Percentiles rank a stretch among this genome's conserved stretches.
Evolutionary conservation across 2,797 vertebrate species (phyloP).

Genomic region (Chromis chromis): DNA sequence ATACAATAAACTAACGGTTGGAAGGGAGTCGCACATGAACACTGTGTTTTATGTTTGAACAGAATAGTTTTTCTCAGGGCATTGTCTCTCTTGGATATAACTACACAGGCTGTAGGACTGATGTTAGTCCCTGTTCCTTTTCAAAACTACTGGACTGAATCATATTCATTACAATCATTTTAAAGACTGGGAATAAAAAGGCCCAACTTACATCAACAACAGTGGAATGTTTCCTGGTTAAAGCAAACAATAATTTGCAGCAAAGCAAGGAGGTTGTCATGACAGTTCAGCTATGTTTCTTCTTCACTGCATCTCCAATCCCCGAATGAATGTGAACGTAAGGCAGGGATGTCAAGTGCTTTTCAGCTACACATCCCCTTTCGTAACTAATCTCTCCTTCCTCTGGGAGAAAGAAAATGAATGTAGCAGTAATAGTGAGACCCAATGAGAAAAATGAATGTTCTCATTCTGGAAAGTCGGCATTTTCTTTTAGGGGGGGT

Average conservation of each 20-base stretch:
- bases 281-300: constrained; percentile 64
- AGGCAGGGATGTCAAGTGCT: constrained; percentile 70
- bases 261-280: constrained; percentile 71
- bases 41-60: constrained; percentile 5
- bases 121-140: constrained; percentile 15
- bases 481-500: constrained; percentile 67
- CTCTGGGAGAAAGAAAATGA: constrained; percentile 73
- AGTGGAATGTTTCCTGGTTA: constrained; percentile 29
- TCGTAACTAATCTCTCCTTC: constrained; percentile 68
- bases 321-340: constrained; percentile 57
- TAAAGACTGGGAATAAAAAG: constrained; percentile 41
- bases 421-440: constrained; percentile 70
- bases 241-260: constrained; percentile 66
- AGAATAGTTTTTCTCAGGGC: constrained; percentile 1
- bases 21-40: neutral
- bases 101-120: neutral
- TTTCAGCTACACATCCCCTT: constrained; percentile 68
- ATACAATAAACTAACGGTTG: constrained; percentile 28
- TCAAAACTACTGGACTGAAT: constrained; percentile 33
- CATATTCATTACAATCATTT: constrained; percentile 19
- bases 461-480: constrained; percentile 77
- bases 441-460: constrained; percentile 80
- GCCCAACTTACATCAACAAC: constrained; percentile 21
- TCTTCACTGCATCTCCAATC: constrained; percentile 65
- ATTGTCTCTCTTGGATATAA: constrained; percentile 28